phyloP scores from a whole-genome alignment of 1,140 invertebrate genomes.

The Lordiphosa collinella region DNA sequence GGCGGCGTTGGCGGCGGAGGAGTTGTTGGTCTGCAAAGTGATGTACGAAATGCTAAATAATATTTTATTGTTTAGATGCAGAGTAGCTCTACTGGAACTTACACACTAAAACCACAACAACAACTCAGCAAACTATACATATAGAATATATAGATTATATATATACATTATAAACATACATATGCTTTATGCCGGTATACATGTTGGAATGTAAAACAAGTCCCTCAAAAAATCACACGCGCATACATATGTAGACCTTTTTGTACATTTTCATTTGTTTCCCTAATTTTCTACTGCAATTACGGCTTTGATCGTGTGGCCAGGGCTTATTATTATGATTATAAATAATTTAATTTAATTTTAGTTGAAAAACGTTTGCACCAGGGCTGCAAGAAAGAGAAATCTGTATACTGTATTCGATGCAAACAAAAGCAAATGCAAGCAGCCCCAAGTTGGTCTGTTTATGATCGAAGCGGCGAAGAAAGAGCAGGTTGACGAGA shows the following conservation, averaged over 20 bases:
- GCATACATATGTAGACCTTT: conserved; percentile 29
- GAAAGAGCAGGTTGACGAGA: neutral
- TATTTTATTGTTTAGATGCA: conserved; percentile 78
- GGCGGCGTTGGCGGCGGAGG: conserved; percentile 52
- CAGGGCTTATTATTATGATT: conserved; percentile 49
- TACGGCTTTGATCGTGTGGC: conserved; percentile 34
- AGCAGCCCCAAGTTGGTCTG: too few relatives aligned
- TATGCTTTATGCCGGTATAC: conserved; percentile 59
- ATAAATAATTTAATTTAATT: conserved; percentile 60
- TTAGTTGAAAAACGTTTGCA: conserved; percentile 57
- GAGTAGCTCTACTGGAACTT: conserved; percentile 8
- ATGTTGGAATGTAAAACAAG: conserved; percentile 54
- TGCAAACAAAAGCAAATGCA: neutral
- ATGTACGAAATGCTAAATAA: conserved; percentile 79
- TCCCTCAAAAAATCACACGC: conserved; percentile 13
- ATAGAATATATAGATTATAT: conserved; percentile 59
- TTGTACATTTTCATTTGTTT: conserved; percentile 63
- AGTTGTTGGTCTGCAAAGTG: conserved; percentile 39
- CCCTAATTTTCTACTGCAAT: conserved; percentile 44
- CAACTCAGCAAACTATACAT: conserved; percentile 60
- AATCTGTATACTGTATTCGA: conserved; percentile 28
- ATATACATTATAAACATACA: conserved; percentile 27
- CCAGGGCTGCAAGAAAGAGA: conserved; percentile 45
- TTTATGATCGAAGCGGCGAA: conserved; percentile 8
- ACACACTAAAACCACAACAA: conserved; percentile 35